These are phyloP conservation scores for Eupsittula cactorum DNA, from an alignment of 2,113 vertebrate genomes.

Conservation along the genomic window DNA sequence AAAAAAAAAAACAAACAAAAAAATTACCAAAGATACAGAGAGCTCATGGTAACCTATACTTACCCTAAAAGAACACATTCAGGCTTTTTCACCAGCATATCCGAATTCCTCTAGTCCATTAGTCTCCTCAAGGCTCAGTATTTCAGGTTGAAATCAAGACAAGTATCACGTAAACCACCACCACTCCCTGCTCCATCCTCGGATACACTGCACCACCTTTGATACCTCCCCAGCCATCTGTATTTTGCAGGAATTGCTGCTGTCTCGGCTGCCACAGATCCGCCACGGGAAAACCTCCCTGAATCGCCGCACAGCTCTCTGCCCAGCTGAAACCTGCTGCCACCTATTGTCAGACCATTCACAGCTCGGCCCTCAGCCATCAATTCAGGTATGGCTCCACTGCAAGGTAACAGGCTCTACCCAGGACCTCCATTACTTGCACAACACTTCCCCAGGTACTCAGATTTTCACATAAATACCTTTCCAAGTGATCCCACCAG, in stretches of 20 bases:
- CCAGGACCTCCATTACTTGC: neutral
- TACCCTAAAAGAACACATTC: neutral
- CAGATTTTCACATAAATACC: neutral
- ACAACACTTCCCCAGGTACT: neutral
- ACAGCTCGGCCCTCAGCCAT: neutral
- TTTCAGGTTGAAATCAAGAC: neutral
- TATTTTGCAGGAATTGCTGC: neutral
- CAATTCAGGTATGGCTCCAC: accelerated
- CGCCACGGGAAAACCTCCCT: neutral
- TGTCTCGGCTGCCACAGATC: neutral
- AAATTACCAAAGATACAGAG: neutral
- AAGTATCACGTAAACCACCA: neutral
- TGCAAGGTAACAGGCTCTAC: neutral
- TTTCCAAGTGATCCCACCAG: neutral
- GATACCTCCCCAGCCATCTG: neutral
- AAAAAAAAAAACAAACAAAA: neutral
- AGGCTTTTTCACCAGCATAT: neutral
- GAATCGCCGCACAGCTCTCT: neutral
- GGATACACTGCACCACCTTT: neutral
- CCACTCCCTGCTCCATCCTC: neutral
- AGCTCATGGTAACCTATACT: neutral
- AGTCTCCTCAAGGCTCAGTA: neutral
- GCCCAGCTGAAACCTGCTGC: neutral
- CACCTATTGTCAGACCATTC: neutral
- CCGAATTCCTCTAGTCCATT: neutral